phyloP scores from a whole-genome alignment of 1,140 invertebrate species.

The Harpegnathos saltator region DNA sequence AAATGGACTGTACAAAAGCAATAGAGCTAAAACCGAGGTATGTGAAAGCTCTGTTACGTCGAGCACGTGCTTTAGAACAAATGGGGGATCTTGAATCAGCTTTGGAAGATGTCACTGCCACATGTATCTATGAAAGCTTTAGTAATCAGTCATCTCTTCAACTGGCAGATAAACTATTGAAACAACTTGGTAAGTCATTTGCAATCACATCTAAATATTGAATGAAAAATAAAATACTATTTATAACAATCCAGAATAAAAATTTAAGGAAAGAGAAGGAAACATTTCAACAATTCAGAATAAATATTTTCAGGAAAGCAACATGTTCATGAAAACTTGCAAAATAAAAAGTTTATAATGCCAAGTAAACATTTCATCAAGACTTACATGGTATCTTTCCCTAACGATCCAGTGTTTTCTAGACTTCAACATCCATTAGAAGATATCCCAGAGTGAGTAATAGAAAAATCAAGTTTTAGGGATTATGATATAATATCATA shows the following conservation, averaged over 20 bases:
- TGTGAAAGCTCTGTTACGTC: slow-evolving; percentile 93
- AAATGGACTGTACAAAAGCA: slow-evolving; percentile 94
- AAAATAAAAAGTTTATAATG: slow-evolving; percentile 89
- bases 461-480: slow-evolving; percentile 11
- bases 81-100: slow-evolving; percentile 92
- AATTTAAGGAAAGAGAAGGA: slow-evolving; percentile 1
- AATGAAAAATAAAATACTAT: not conserved
- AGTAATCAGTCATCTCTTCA: slow-evolving; percentile 91
- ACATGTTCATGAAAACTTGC: slow-evolving; percentile 90
- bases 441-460: slow-evolving; percentile 72
- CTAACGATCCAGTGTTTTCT: slow-evolving; percentile 91
- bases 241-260: not conserved
- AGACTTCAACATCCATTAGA: slow-evolving; percentile 71
- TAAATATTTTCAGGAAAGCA: slow-evolving; percentile 86
- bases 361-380: slow-evolving; percentile 94
- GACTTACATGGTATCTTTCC: slow-evolving; percentile 94
- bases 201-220: too few species aligned
- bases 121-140: slow-evolving; percentile 96
- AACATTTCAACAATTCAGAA: not conserved
- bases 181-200: slow-evolving; percentile 89
- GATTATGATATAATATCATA: slow-evolving; percentile 36
- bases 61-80: slow-evolving; percentile 94
- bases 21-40: slow-evolving; percentile 95
- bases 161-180: slow-evolving; percentile 94
- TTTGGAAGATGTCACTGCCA: slow-evolving; percentile 96